Conservation (phyloP, 2,797 vertebrate genomes). For the Onychomys torridus region DNA sequence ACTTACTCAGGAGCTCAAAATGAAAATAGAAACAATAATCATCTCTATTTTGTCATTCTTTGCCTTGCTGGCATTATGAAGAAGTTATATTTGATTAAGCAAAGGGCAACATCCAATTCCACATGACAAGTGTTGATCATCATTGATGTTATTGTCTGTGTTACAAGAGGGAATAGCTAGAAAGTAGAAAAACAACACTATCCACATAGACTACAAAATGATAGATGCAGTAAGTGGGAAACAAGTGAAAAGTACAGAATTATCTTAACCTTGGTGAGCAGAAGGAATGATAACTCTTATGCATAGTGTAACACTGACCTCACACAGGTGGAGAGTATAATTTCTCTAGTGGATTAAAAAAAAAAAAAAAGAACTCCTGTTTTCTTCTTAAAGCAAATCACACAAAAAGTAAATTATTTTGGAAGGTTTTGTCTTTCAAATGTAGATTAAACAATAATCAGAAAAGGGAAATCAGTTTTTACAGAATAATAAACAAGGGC, state of each 20-base stretch:
- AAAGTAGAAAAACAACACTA: neutral
- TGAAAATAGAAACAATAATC: neutral
- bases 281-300: neutral
- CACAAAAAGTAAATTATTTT: neutral
- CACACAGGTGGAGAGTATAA: neutral
- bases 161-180: neutral
- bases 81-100: neutral
- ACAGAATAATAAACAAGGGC: neutral
- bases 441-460: neutral
- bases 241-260: neutral
- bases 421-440: neutral
- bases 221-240: neutral
- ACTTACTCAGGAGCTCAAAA: neutral
- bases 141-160: neutral
- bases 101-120: neutral
- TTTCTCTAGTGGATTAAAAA: neutral
- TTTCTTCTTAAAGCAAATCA: neutral
- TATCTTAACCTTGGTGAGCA: neutral
- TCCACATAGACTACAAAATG: neutral
- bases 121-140: neutral
- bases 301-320: neutral
- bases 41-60: neutral
- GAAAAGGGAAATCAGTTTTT: neutral
- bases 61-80: neutral
- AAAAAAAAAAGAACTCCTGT: neutral